A percentile compares a stretch with the other conserved stretches of the same genome.
Conservation (phyloP, 2,113 vertebrate species). For the Mixornis gularis region DNA sequence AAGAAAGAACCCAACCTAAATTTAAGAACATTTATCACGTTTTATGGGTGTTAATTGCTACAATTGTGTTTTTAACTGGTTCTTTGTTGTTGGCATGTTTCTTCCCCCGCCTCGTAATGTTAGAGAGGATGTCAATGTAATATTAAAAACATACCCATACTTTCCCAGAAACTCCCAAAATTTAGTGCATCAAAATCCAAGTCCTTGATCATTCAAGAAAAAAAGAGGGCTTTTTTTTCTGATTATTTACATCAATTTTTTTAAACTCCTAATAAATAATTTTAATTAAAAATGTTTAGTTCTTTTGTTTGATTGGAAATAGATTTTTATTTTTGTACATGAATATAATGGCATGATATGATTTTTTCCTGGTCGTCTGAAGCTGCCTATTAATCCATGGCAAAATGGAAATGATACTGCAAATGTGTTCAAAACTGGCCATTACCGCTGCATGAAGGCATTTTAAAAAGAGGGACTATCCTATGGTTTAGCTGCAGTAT, state of each 20-base stretch:
- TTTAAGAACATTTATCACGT: neutral
- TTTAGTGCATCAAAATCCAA: neutral
- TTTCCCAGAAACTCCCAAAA: neutral
- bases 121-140: neutral
- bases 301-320: neutral
- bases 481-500: neutral
- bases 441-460: neutral
- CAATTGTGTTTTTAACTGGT: neutral
- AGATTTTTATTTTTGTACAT: neutral
- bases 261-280: neutral
- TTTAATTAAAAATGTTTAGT: neutral
- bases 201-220: neutral
- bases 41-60: neutral
- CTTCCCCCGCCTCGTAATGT: neutral
- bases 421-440: neutral
- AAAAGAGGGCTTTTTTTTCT: neutral
- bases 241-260: neutral
- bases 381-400: neutral
- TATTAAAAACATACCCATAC: neutral
- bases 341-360: neutral
- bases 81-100: no score
- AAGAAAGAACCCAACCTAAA: neutral
- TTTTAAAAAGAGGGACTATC: neutral
- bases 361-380: neutral
- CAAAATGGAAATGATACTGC: neutral